Evolutionary conservation across 2,113 vertebrate species (phyloP), one percentile per base, ranked within the genome.

Genomic region (pig (Sus scrofa)): DNA sequence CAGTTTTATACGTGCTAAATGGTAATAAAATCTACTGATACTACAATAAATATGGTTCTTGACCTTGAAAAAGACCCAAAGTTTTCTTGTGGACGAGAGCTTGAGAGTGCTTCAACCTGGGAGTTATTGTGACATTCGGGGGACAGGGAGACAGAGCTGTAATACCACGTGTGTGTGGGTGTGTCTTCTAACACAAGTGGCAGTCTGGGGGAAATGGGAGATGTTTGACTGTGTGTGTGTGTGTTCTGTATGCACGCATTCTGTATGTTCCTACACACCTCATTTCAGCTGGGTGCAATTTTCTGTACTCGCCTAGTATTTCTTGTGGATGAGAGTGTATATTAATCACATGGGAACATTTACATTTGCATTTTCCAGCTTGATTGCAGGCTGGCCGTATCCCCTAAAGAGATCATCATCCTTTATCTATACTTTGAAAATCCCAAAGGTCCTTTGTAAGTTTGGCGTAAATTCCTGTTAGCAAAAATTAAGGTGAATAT

Each of bases 81-180:
- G 22, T 89, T 92, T 74, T 79, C 74, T 77, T 82, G 50, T 26
- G 52, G 26, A 34, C 27, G n/a, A 5, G 32, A 16, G 14, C 32
- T 0, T 30, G 1, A 1, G 34, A 63, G 13, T 27, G 32, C 12
- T 34, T 15, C 22, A 3, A 19, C 34, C 22, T 77, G 85, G 56
- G 60, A n/a, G 10, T 50, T 92, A 16, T 26, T 30, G 9, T n/a
- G 24, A 58, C 39, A 11, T 62, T 22, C 5, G 52, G 54, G 54
- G 58, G 58, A 27, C 16, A 11, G 16, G 86, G 54, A 3, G 18
- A 6, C 20, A 65, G 73, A 62, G 4, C 39, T 18, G 19, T n/a
- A 18, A 32, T 6, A 27, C 6, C 32, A 20, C 7, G 0, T 7
- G n/a, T 56, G 22, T 1, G 1, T 67, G 44, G 63, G 2, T 22